phyloP scores from a whole-genome alignment of 2,113 vertebrate species.

The Ginglymostoma cirratum region DNA sequence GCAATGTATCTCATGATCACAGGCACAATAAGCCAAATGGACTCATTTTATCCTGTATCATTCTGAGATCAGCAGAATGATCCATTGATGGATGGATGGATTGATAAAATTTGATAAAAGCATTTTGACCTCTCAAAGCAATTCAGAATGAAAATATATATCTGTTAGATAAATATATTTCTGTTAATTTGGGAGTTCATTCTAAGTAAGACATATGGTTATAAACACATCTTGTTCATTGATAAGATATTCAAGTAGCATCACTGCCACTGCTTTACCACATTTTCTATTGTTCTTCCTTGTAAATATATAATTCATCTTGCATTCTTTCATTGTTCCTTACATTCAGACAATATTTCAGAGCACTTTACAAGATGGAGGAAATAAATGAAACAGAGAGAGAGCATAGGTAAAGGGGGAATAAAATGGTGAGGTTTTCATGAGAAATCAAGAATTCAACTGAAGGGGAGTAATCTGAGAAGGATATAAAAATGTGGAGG shows the following conservation, averaged over 20 bases:
- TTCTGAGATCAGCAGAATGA: not conserved
- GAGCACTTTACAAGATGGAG: not conserved
- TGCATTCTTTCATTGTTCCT: not conserved
- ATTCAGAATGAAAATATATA: not conserved
- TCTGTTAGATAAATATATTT: conserved; percentile 23
- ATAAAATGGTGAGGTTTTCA: not conserved
- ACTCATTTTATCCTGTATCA: not conserved
- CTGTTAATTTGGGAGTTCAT: not conserved
- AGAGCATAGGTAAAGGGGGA: not conserved
- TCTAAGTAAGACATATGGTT: not conserved
- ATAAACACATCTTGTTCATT: not conserved
- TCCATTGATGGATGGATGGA: not conserved
- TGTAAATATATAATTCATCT: not conserved
- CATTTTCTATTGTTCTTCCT: not conserved
- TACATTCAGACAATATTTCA: not conserved
- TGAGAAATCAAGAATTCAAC: not conserved
- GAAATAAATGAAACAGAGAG: not conserved
- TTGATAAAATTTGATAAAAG: not conserved
- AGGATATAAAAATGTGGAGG: not conserved
- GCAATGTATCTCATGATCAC: not conserved
- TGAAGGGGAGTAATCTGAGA: not conserved
- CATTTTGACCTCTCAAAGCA: not conserved
- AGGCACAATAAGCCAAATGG: not conserved
- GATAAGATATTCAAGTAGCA: not conserved
- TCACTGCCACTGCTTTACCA: not conserved